Base-by-base conservation (phyloP, 2,113 vertebrate species). In the Rhabdornis inornatus region DNA sequence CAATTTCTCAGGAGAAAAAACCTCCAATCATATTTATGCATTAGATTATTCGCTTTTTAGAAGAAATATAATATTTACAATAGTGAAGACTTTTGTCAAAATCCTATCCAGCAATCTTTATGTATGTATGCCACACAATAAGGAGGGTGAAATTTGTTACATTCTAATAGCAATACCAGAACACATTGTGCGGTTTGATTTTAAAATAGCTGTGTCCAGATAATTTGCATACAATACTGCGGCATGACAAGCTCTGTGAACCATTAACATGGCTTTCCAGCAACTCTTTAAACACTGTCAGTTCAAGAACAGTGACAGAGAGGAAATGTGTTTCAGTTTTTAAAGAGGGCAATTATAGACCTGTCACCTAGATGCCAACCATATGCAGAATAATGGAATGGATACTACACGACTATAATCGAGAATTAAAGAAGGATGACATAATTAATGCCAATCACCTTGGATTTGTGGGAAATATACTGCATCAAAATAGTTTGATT, bases 341-440 rank as follows among this genome's bases (percentile, higher is more conserved):
- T 44, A 74, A 86, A 80, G 60, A 90, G 24, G 42, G 79, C 79
- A 95, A 94, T 94, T 89, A 94, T 15, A 94, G 79, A 52, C 71
- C 45, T 92, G 86, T 81, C 92, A 94, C 23, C 31, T 74, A 83
- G 64, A 86, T 89, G 86, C 60, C 94, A 90, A 52, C 93, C 92
- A 92, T 15, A 74, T 19, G 21, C 33, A 88, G 83, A 95, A 86
- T 63, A 92, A 76, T 45, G 63, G 50, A 86, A 83, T 7, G 24
- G 66, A 83, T 74, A 59, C 33, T 88, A 65, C 11, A 55, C 50
- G 33, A 81, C 50, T 89, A 47, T 47, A 90, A 90, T 86, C 71
- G 94, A 88, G 68, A 86, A 94, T 93, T 83, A 92, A 83, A 90
- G 39, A 19, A 70, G 31, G 39, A 83, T 69, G 77, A 77, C 14